phyloP scores from a whole-genome alignment of 64 coral and sea anemone genomes.

The Stichodactyla mertensii region DNA sequence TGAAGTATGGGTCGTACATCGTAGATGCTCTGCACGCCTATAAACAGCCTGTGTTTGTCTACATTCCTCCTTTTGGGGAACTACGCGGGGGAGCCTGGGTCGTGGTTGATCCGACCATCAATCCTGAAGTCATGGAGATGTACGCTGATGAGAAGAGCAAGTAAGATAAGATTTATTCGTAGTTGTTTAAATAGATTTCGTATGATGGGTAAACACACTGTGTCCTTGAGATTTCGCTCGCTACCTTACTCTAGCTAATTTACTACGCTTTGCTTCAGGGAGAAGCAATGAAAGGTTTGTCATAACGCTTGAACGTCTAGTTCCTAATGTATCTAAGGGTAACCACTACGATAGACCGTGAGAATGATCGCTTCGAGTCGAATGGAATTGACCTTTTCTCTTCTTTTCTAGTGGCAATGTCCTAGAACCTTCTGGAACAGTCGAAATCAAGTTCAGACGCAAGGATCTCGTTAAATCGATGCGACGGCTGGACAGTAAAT shows the following conservation, averaged over 20 bases:
- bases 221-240: too few species aligned
- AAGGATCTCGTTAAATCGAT: constrained; percentile 97
- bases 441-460: constrained; percentile 96
- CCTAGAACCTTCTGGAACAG: constrained; percentile 89
- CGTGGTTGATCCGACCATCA: constrained; percentile 92
- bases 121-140: constrained; percentile 93
- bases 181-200: background rate
- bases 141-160: constrained; percentile 89
- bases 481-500: constrained; percentile 82
- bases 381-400: background rate
- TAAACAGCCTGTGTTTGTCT: constrained; percentile 83
- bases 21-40: constrained; percentile 87
- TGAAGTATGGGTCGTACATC: constrained; percentile 94
- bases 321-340: too few species aligned
- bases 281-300: too few species aligned
- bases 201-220: too few species aligned
- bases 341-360: too few species aligned
- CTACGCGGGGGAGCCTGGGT: constrained; percentile 97
- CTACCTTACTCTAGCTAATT: too few species aligned
- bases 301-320: too few species aligned
- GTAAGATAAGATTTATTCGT: constrained; percentile 5
- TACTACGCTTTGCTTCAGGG: too few species aligned
- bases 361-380: too few species aligned
- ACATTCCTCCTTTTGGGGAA: constrained; percentile 83
- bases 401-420: constrained; percentile 65